Base-by-base conservation (phyloP, 2,797 vertebrate species). In the Ambastaia sidthimunki region DNA sequence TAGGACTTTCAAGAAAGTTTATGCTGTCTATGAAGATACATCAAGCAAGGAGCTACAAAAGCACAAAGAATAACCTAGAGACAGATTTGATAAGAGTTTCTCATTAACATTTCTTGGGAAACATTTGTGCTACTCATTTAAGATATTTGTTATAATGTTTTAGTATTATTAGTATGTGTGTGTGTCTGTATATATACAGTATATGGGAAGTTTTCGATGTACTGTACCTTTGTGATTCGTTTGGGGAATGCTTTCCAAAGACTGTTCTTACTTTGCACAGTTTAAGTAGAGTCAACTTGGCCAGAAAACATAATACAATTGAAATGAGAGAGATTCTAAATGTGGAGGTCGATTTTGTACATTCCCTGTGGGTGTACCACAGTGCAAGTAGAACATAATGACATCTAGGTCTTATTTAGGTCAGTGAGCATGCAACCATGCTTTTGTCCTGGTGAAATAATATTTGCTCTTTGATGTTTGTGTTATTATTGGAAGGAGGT, bases 401-500 rank as follows among this genome's bases (percentile, higher is more conserved):
- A n/a, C 28, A 37, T 37, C 28, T 37, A 37, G 16, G 31, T 63
- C 60, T 63, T 37, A 63, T 63, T 63, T 63, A 63, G 60, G 60
- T 63, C 60, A 76, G 34, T n/a, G 50, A 68, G 37, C 74, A 59
- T 68, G 15, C 13, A 76, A 47, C 50, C 57, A 12, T 25, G 19
- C 31, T 37, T 31, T 37, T 60, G 34, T 54, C 37, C 25, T 74
- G 63, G 50, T 7, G 0, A 55, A 76, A 68, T 68, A 68, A 68
- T 59, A 11, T 68, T 68, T 57, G 34, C 52, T 68, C 74, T 76
- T 59, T 76, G 74, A 76, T 76, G 74, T 76, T 67, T 57, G 6
- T 55, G 50, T 67, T 68, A 76, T 76, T 68, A 47, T 68, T 57
- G 52, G 23, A 76, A 68, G 21, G 21, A 76, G 31, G 74, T 76